A percentile compares a stretch with the other conserved stretches of the same genome.
phyloP scores from a whole-genome alignment of 2,888 invertebrate genomes.

The Palloptera scutellata region DNA sequence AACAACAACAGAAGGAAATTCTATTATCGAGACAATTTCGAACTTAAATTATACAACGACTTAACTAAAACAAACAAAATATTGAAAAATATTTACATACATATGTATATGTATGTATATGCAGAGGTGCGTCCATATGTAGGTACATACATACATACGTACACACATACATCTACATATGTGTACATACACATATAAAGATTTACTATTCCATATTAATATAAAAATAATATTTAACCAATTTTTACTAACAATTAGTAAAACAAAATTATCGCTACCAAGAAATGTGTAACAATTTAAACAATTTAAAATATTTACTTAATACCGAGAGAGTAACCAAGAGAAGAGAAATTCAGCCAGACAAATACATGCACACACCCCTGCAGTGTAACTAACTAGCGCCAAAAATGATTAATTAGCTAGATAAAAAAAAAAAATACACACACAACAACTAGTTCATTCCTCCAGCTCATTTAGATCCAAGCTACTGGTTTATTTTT shows the following conservation, averaged over 20 bases:
- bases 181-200: conserved; percentile 38
- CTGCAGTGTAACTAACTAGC: too few relatives aligned
- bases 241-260: conserved; percentile 11
- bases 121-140: conserved; percentile 5
- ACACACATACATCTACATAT: conserved; percentile 24
- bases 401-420: too few relatives aligned
- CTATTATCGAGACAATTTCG: conserved; percentile 53
- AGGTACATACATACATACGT: conserved; percentile 28
- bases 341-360: conserved; percentile 1
- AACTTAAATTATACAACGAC: conserved; percentile 62
- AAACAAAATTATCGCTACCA: not conserved
- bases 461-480: too few relatives aligned
- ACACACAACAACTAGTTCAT: too few relatives aligned
- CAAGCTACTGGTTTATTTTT: too few relatives aligned
- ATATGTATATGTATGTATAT: conserved; percentile 9
- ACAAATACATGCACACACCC: too few relatives aligned
- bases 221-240: conserved; percentile 25
- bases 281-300: too few relatives aligned
- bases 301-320: too few relatives aligned
- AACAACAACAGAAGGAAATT: conserved; percentile 14
- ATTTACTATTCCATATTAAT: conserved; percentile 13
- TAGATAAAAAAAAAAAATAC: too few relatives aligned
- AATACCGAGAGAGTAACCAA: too few relatives aligned
- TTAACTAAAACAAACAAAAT: conserved; percentile 46
- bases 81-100: conserved; percentile 43